Base-by-base conservation (phyloP, 2,888 invertebrate species). In the Plagodis pulveraria region DNA sequence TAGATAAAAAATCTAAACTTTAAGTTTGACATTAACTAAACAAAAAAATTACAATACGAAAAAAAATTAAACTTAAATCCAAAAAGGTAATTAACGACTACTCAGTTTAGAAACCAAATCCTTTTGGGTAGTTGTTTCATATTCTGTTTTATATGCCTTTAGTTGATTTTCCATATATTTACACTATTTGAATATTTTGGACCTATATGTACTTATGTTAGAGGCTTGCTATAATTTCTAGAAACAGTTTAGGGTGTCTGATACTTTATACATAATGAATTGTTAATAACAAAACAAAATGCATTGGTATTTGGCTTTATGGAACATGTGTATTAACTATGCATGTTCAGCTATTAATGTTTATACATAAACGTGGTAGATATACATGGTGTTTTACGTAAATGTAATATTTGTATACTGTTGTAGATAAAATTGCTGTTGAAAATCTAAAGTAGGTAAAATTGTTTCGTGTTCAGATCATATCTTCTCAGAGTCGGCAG, bases 301-400 rank as follows among this genome's bases (percentile, higher is more conserved):
- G 93, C 93, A 93, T 93, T 93, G 93, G 93, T 93, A 93, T 87
- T 91, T 91, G 93, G 93, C 93, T 93, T 93, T 93, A 93, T 91
- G 83, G 88, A 87, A 89, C 91, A 88, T 90, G 87, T 81, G 81
- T 83, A 81, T 69, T 68, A 66, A 71, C 61, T 79, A 80, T 81
- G 78, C 86, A 86, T 91, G 91, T 91, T 91, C 91, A 84, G 83
- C 84, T 87, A 83, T 89, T 84, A 91, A 85, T 87, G 86, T 86
- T 86, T 85, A 87, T 84, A 83, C 77, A 78, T 80, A 84, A 74
- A 71, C 66, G 72, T 67, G 60, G 77, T 83, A 81, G 82, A 73
- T 72, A 73, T 80, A 81, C 78, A 77, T 74, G 73, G 73, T 68
- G 77, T 76, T 78, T 76, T 82, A 79, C 78, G 71, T 77, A 76